Percentiles rank a stretch among this genome's conserved stretches.
phyloP scores from a whole-genome alignment of 2,797 vertebrate genomes.

The Acanthopagrus latus region DNA sequence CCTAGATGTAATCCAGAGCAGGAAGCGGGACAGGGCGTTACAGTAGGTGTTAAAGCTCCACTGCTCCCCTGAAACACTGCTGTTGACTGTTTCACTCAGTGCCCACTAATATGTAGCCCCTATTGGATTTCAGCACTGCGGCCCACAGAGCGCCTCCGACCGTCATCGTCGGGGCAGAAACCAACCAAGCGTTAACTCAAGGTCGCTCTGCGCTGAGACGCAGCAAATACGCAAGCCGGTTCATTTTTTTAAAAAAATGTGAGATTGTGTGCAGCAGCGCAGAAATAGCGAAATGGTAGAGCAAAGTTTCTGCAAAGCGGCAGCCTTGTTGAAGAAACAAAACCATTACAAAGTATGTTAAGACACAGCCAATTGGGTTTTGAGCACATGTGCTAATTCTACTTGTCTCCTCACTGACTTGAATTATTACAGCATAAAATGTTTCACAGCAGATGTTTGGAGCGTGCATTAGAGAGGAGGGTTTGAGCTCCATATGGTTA shows the following conservation, averaged over 20 bases:
- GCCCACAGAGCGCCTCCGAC: conserved; percentile 34
- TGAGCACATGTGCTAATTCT: conserved; percentile 23
- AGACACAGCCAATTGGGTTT: conserved; percentile 15
- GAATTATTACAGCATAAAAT: conserved; percentile 31
- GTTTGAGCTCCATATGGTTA: conserved; percentile 54
- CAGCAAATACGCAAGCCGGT: not conserved
- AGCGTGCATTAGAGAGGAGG: conserved; percentile 38
- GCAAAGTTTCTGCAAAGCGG: conserved; percentile 25
- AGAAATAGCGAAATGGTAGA: conserved; percentile 30
- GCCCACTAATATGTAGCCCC: conserved; percentile 74
- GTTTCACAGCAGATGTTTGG: conserved; percentile 52
- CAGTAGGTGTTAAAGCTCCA: conserved; percentile 79
- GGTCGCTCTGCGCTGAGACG: conserved; percentile 52
- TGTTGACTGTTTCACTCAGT: conserved; percentile 83
- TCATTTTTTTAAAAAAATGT: conserved; percentile 31
- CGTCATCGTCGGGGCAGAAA: conserved; percentile 44
- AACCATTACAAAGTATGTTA: conserved; percentile 30
- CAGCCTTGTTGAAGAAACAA: conserved; percentile 14
- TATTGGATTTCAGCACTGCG: conserved; percentile 68
- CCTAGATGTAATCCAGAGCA: conserved; percentile 78
- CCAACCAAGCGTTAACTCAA: conserved; percentile 57
- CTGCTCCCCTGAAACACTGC: conserved; percentile 76
- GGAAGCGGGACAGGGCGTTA: conserved; percentile 73
- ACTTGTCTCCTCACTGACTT: conserved; percentile 11
- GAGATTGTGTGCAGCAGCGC: conserved; percentile 36